Conservation (phyloP, 2,113 vertebrate species). For the Pituophis catenifer region DNA sequence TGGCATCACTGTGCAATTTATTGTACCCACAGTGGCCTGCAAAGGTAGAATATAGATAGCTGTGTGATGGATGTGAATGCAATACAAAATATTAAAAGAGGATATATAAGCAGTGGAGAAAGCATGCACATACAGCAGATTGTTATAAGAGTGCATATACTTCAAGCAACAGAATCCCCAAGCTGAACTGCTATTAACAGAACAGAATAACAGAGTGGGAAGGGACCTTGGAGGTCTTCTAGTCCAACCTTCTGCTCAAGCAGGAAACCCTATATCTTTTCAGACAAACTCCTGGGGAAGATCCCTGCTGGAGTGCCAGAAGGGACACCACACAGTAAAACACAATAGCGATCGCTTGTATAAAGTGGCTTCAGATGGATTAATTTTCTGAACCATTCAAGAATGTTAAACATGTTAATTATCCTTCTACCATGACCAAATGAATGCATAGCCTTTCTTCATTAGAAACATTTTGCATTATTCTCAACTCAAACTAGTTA, state of each 20-base stretch:
- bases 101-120: background rate
- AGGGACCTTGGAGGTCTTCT: background rate
- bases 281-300: background rate
- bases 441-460: background rate
- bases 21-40: constrained; percentile 3
- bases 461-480: background rate
- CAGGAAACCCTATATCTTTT: background rate
- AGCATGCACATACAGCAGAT: background rate
- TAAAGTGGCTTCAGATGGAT: background rate
- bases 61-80: background rate
- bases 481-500: background rate
- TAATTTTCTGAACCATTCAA: background rate
- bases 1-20: background rate
- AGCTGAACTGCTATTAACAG: background rate
- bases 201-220: background rate
- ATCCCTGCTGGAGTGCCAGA: background rate
- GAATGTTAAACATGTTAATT: background rate
- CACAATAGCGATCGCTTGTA: no score
- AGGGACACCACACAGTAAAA: background rate
- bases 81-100: background rate
- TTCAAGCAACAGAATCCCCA: background rate
- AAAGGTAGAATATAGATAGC: background rate
- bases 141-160: background rate
- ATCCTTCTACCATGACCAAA: background rate
- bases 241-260: background rate